Evolutionary conservation across 2,797 vertebrate genomes (phyloP).

Genomic region (Myotis daubentonii): DNA sequence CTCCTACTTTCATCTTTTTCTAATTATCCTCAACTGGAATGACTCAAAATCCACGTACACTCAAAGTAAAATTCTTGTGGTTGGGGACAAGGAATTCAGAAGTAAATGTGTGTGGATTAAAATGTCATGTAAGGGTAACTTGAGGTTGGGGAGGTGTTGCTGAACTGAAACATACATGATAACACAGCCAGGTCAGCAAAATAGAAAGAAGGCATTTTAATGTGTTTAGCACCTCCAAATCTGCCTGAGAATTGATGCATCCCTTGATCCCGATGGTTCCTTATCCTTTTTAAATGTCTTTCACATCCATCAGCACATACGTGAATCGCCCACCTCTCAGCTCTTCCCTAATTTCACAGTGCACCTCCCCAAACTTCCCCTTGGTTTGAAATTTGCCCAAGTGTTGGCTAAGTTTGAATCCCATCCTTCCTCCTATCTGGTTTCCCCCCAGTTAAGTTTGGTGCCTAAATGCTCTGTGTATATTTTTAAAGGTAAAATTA

Average conservation of each 20-base stretch:
- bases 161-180: neutral
- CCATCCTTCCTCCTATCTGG: neutral
- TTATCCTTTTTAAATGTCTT: neutral
- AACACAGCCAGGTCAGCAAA: neutral
- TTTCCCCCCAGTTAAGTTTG: neutral
- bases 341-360: neutral
- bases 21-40: conserved; percentile 38
- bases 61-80: conserved; percentile 28
- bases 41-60: conserved; percentile 29
- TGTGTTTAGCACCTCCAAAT: neutral
- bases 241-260: neutral
- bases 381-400: neutral
- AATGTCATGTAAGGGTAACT: neutral
- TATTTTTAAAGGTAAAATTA: neutral
- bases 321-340: neutral
- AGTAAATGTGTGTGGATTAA: neutral
- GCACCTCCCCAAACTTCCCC: fast-evolving
- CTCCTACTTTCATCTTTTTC: conserved; percentile 53
- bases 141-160: neutral
- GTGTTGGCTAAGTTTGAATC: neutral
- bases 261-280: neutral
- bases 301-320: neutral
- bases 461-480: neutral
- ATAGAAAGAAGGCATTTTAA: neutral
- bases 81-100: neutral